A percentile compares a stretch with the other conserved stretches of the same genome.
Conservation (phyloP, 92 coral and sea anemone species). For the Bergia puertoricense region DNA sequence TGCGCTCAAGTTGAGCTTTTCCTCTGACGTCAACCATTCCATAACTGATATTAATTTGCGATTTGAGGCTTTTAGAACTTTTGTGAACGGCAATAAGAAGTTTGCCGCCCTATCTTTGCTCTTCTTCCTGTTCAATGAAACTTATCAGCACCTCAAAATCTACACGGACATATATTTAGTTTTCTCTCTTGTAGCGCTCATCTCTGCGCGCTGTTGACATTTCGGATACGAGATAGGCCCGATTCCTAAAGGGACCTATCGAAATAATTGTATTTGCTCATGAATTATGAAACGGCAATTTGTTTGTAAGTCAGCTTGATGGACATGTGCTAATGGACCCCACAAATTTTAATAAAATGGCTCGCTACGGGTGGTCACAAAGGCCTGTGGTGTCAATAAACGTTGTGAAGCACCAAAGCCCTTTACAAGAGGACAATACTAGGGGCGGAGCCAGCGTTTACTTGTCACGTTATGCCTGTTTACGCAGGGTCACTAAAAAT, state of each 20-base stretch:
- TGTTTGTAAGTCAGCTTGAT: constrained; percentile 98
- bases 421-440: constrained; percentile 86
- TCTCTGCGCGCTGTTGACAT: constrained; percentile 81
- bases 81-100: constrained; percentile 63
- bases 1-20: constrained; percentile 53
- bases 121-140: constrained; percentile 83
- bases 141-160: constrained; percentile 86
- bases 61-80: constrained; percentile 78
- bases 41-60: constrained; percentile 59
- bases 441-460: constrained; percentile 87
- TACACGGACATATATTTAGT: constrained; percentile 69
- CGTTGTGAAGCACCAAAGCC: constrained; percentile 79
- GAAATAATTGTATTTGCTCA: constrained; percentile 97
- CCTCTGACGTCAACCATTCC: constrained; percentile 79
- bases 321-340: constrained; percentile 99
- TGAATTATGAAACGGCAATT: constrained; percentile 99
- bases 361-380: constrained; percentile 97
- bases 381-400: constrained; percentile 94
- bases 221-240: constrained; percentile 87
- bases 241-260: constrained; percentile 92
- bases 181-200: constrained; percentile 68
- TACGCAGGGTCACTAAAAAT: constrained; percentile 99
- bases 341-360: constrained; percentile 98
- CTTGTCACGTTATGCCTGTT: constrained; percentile 97
- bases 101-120: constrained; percentile 70